These are phyloP conservation scores for Macquaria australasica DNA, from an alignment of 2,113 vertebrate genomes.

Conservation along the genomic window DNA sequence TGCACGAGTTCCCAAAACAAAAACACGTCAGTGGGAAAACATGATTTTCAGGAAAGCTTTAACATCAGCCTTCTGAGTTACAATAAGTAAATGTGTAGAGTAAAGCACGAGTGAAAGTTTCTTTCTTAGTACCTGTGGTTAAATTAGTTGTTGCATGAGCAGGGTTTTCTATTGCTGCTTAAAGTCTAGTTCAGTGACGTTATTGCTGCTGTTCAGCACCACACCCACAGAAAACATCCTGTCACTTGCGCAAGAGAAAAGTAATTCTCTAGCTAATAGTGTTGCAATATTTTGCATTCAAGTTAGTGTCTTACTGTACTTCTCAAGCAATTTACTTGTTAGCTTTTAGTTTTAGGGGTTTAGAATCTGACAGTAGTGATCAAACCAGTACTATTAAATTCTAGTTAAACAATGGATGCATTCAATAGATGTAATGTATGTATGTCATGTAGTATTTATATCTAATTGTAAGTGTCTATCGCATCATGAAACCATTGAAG, in stretches of 20 bases:
- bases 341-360: too few species aligned
- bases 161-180: not conserved
- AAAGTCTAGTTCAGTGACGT: not conserved
- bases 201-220: not conserved
- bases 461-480: too few species aligned
- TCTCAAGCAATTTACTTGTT: too few species aligned
- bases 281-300: too few species aligned
- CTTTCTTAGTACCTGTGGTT: not conserved
- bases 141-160: not conserved
- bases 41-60: too few species aligned
- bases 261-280: not conserved
- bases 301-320: too few species aligned
- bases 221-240: not conserved
- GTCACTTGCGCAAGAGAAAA: not conserved
- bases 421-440: too few species aligned
- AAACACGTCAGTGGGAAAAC: not conserved
- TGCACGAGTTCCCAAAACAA: not conserved
- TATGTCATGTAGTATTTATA: too few species aligned
- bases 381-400: too few species aligned
- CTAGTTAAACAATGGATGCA: too few species aligned
- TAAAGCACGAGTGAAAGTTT: not conserved
- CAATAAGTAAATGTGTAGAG: not conserved
- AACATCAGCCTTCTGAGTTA: not conserved
- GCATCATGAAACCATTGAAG: too few species aligned
- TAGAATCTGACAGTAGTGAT: too few species aligned